Base-by-base conservation (phyloP, 1,140 invertebrate genomes). In the Octopus sinensis region DNA sequence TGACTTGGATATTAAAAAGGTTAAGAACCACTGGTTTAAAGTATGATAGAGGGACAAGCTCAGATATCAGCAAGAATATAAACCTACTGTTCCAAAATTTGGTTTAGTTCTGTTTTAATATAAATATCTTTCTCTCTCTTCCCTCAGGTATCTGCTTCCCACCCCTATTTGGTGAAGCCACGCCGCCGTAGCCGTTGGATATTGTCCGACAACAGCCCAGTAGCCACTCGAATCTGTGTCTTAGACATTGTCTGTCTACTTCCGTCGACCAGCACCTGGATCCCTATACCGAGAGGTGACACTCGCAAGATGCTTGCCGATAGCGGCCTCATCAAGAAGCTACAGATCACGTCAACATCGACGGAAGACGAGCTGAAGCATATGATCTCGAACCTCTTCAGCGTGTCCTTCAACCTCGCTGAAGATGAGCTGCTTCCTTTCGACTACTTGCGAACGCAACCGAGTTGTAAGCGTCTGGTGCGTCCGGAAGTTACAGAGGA, bases 341-440 rank as follows among this genome's bases (percentile, higher is more conserved):
- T 77, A 43, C 76, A 53, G 13, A 77, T 77, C 76, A 77, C 76
- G 12, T 77, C 76, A 17, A 53, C 30, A 5, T 51, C 76, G 6
- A 52, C 76, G 17, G 76, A 77, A 51, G 30, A 51, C 17, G 52
- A 52, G 76, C 7, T 77, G 52, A 77, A 53, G 76, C 13, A 43
- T 7, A 53, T 53, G 52, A 77, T 77, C 76, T 77, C 76, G 13
- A 77, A 53, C 52, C 76, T 77, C 76, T 77, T 77, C 43, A 17
- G 76, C 43, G 13, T 52, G 6, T 17, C 43, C 4, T 77, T 77
- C 52, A 53, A 53, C 76, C 76, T 77, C 23, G 76, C 30, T 43
- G 76, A 77, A 43, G 76, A 77, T 53, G 76, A 77, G 76, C 52
- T 77, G 76, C 52, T 77, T 13, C 76, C 76, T 12, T 77, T 77